Percentiles rank a stretch among this genome's conserved stretches.
phyloP scores from a whole-genome alignment of 37 sponge, comb jelly and placozoan genomes.

The Hormiphora californensis region DNA sequence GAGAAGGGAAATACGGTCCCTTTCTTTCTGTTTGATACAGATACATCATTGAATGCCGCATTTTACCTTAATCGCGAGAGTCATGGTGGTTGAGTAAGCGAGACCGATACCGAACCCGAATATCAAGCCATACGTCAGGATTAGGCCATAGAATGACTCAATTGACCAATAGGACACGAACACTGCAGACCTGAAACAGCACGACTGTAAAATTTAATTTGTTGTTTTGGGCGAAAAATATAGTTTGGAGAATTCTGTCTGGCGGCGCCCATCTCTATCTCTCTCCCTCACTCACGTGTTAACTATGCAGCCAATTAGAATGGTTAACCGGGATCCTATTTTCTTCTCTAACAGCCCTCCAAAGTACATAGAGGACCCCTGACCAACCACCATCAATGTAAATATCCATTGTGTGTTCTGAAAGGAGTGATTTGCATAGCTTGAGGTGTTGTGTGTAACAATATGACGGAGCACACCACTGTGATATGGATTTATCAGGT shows the following conservation, averaged over 20 bases:
- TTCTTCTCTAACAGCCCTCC: constrained; percentile 72
- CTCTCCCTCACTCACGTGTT: constrained; percentile 1
- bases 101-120: constrained; percentile 76
- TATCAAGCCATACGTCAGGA: constrained; percentile 75
- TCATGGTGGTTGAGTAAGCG: constrained; percentile 70
- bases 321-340: constrained; percentile 69
- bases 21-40: too few relatives aligned
- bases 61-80: constrained; percentile 63
- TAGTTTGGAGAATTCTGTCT: too few relatives aligned
- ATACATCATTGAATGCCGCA: not conserved
- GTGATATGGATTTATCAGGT: too few relatives aligned
- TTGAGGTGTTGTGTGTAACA: not conserved
- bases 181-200: not conserved
- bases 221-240: too few relatives aligned
- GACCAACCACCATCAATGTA: constrained; percentile 60
- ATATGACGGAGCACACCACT: too few relatives aligned
- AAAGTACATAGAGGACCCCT: constrained; percentile 66
- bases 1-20: too few relatives aligned
- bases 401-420: constrained; percentile 62
- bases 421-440: not conserved
- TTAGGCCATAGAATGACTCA: constrained; percentile 61
- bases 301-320: constrained; percentile 64
- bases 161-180: constrained; percentile 53
- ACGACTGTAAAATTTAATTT: not conserved
- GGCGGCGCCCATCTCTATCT: too few relatives aligned